Percentiles rank a stretch among this genome's conserved stretches.
Conservation (phyloP, 2,797 vertebrate species). For the Potorous gilbertii region DNA sequence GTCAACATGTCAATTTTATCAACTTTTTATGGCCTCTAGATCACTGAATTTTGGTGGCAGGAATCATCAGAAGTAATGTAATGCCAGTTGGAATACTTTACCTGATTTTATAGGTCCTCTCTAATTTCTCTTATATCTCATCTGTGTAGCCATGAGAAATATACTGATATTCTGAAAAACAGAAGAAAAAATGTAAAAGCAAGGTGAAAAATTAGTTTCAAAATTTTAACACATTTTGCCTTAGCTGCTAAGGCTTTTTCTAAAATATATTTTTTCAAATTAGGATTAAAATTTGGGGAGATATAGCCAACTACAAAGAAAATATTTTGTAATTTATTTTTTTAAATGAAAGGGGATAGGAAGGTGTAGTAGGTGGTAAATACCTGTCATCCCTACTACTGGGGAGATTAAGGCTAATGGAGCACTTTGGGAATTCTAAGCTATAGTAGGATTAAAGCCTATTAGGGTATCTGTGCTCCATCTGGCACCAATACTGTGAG, state of each 20-base stretch:
- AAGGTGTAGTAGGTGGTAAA: background rate
- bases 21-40: background rate
- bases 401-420: background rate
- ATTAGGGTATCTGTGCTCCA: background rate
- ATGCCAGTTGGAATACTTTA: background rate
- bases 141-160: background rate
- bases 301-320: background rate
- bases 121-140: background rate
- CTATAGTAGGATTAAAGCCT: background rate
- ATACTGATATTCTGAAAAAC: slow-evolving; percentile 1
- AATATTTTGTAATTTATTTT: background rate
- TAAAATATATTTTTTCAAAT: background rate
- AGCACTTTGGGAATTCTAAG: background rate
- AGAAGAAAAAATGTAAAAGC: background rate
- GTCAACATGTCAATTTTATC: background rate
- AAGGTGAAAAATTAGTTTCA: background rate
- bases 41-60: background rate
- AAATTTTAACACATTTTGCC: slow-evolving; percentile 13
- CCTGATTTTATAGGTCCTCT: background rate
- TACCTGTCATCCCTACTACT: background rate
- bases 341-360: background rate
- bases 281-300: background rate
- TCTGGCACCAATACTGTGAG: background rate
- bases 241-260: background rate
- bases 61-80: slow-evolving; percentile 4